Evolutionary conservation across 2,113 vertebrate genomes (phyloP).

Genomic region (Menidia beryllina): DNA sequence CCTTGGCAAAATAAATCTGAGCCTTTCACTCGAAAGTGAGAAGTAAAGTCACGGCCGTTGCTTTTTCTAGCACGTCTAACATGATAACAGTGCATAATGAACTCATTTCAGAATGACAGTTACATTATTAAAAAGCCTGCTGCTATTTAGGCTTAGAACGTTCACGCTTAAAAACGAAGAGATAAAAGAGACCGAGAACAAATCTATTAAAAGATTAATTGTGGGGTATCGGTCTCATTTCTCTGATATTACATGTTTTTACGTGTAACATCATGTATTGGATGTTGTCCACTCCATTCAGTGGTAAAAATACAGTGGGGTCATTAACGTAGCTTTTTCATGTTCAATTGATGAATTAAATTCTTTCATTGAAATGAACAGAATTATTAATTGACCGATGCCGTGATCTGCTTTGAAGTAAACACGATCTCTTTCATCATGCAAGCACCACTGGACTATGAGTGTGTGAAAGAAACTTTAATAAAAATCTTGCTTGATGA

Average conservation of each 20-base stretch:
- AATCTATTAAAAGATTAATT: slow-evolving; percentile 21
- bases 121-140: slow-evolving; percentile 38
- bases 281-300: not conserved
- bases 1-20: slow-evolving; percentile 69
- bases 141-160: slow-evolving; percentile 14
- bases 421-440: not conserved
- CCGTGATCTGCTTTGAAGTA: not conserved
- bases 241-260: slow-evolving; percentile 20
- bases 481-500: not conserved
- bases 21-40: slow-evolving; percentile 58
- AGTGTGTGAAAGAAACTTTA: not conserved
- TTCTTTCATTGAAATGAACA: not conserved
- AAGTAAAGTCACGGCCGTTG: slow-evolving; percentile 54
- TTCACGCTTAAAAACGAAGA: slow-evolving; percentile 13
- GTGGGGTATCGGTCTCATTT: slow-evolving; percentile 3
- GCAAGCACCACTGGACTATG: not conserved
- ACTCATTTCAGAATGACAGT: slow-evolving; percentile 58
- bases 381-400: not conserved
- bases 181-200: not conserved
- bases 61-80: slow-evolving; percentile 57
- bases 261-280: no score
- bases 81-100: slow-evolving; percentile 59
- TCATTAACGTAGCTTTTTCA: not conserved
- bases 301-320: not conserved
- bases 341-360: not conserved